Conservation (phyloP, 2,797 vertebrate species). For the Lacerta bilineata region DNA sequence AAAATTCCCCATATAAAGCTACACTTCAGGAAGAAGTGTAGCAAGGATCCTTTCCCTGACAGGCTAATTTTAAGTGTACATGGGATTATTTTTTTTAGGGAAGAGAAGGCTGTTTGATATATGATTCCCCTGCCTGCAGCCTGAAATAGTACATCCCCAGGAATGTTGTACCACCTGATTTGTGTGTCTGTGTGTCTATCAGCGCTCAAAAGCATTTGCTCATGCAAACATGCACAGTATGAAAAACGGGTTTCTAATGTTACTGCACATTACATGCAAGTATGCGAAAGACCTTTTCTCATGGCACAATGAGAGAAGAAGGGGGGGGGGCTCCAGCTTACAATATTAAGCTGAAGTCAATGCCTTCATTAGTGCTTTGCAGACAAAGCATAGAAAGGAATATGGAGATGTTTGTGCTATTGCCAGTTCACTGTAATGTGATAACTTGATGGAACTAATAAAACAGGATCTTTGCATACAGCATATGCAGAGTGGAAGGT, state of each 20-base stretch:
- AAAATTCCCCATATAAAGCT: not conserved
- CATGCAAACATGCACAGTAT: not conserved
- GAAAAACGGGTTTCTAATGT: not conserved
- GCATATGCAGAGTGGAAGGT: accelerated
- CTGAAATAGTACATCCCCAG: not conserved
- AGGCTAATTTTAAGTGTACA: not conserved
- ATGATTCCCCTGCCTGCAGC: not conserved
- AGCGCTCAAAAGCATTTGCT: not conserved
- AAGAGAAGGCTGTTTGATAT: not conserved
- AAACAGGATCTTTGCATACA: not conserved
- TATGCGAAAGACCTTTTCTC: not conserved
- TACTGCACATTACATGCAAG: not conserved
- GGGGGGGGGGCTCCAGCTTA: not conserved
- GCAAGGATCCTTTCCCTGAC: not conserved
- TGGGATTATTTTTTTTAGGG: not conserved
- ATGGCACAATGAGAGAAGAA: accelerated
- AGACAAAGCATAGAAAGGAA: not conserved
- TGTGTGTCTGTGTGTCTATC: not conserved
- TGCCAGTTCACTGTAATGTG: not conserved
- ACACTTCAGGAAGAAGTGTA: not conserved
- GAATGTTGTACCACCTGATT: not conserved
- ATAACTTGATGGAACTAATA: not conserved
- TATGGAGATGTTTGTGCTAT: not conserved
- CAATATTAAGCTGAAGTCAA: not conserved
- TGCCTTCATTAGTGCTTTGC: not conserved